Percentiles rank a stretch among this genome's conserved stretches.
These are phyloP conservation scores for Aphodius granarius DNA, from an alignment of 2,888 invertebrate genomes.

Conservation along the genomic window DNA sequence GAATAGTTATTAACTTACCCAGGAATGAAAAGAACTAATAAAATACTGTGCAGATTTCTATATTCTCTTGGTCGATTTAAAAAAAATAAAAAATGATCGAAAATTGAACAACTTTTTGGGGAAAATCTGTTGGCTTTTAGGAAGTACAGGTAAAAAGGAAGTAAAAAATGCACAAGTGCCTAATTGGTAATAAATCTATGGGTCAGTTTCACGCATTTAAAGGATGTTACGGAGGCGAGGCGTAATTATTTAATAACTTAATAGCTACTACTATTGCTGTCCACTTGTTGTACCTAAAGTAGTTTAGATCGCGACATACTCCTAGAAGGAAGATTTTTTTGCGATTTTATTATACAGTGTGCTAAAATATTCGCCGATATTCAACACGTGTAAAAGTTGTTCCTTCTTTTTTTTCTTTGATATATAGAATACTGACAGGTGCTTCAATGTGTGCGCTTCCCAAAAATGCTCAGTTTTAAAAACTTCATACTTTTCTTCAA, in stretches of 20 bases:
- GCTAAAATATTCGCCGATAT: neutral
- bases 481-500: conserved; percentile 36
- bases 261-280: conserved; percentile 53
- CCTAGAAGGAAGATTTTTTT: conserved; percentile 17
- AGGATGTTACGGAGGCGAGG: conserved; percentile 53
- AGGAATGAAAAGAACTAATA: too few relatives aligned
- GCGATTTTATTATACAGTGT: neutral
- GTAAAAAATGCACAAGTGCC: neutral
- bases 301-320: conserved; percentile 50
- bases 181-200: conserved; percentile 39
- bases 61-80: too few relatives aligned
- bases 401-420: conserved; percentile 16
- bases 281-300: conserved; percentile 54
- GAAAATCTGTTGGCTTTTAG: neutral
- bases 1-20: too few relatives aligned
- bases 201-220: conserved; percentile 54
- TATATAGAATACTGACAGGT: neutral
- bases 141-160: neutral
- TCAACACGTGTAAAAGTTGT: conserved; percentile 18
- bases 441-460: conserved; percentile 39
- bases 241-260: conserved; percentile 56
- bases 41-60: too few relatives aligned
- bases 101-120: neutral
- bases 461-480: conserved; percentile 43
- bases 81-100: too few relatives aligned